Conservation (phyloP, 1,140 invertebrate species). For the Neuroterus valhalla region DNA sequence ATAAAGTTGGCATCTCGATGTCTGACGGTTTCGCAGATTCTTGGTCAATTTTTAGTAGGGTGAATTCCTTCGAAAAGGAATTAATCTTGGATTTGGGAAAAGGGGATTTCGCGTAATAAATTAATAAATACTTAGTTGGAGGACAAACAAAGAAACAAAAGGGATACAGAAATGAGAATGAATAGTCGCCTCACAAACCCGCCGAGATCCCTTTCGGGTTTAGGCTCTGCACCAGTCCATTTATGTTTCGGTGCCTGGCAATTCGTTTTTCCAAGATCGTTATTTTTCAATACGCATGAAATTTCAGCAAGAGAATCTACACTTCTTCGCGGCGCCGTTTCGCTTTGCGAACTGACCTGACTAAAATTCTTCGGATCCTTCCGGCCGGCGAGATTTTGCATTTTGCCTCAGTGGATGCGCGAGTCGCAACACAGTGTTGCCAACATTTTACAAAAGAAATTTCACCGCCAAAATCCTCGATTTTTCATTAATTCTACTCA, state of each 20-base stretch:
- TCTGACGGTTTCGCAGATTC: too few relatives aligned
- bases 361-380: conserved; percentile 34
- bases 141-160: conserved; percentile 16
- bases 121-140: conserved; percentile 17
- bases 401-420: neutral
- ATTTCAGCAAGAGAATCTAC: neutral
- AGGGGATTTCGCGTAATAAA: conserved; percentile 23
- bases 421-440: conserved; percentile 13
- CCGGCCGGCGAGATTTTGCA: conserved; percentile 7
- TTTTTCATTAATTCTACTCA: neutral
- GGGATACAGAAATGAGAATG: conserved; percentile 21
- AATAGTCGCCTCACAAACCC: neutral
- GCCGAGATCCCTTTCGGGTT: conserved; percentile 11
- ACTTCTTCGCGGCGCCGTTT: conserved; percentile 48
- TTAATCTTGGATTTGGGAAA: neutral
- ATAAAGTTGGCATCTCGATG: conserved; percentile 55
- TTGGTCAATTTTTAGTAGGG: neutral
- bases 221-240: conserved; percentile 40
- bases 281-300: neutral
- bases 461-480: neutral
- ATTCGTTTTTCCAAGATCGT: neutral
- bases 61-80: neutral
- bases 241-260: conserved; percentile 28
- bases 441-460: neutral
- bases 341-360: conserved; percentile 54